Evolutionary conservation across 2,797 vertebrate genomes (phyloP).

Genomic region (Myotis pilosus): DNA sequence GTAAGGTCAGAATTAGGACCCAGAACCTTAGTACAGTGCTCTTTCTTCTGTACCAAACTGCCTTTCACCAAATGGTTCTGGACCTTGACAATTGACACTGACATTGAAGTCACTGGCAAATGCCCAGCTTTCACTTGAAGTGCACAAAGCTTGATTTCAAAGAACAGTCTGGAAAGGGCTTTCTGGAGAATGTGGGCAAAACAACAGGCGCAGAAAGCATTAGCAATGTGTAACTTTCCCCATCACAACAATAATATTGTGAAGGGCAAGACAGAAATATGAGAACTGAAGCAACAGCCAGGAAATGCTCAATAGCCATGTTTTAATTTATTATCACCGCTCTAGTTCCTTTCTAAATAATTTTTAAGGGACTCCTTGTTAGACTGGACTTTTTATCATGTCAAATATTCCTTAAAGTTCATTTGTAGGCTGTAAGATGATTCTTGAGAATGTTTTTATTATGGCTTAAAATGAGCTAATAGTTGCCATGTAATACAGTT

Average conservation of each 20-base stretch:
- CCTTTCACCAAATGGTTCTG: neutral
- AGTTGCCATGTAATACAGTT: slow-evolving; percentile 41
- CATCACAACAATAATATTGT: neutral
- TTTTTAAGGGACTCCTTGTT: slow-evolving; percentile 21
- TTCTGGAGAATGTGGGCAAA: slow-evolving; percentile 33
- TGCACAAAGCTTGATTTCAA: slow-evolving; percentile 22
- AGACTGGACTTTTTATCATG: slow-evolving; percentile 47
- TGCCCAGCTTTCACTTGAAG: neutral
- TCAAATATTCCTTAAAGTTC: slow-evolving; percentile 53
- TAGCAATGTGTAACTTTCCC: neutral
- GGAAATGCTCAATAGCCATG: neutral
- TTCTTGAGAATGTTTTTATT: slow-evolving; percentile 41
- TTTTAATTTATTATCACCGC: neutral
- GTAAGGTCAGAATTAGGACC: neutral
- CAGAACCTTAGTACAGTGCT: neutral
- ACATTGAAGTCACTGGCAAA: neutral
- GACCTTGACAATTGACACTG: neutral
- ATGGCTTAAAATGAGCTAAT: slow-evolving; percentile 42
- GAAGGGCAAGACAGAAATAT: neutral
- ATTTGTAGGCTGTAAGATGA: slow-evolving; percentile 36
- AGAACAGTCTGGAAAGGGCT: slow-evolving; percentile 29
- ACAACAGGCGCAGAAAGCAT: slow-evolving; percentile 20
- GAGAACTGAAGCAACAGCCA: neutral
- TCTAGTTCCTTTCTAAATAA: slow-evolving; percentile 14
- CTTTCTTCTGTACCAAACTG: neutral